Percentiles rank a stretch among this genome's conserved stretches.
Conservation (phyloP, 2,888 invertebrate species). For the Melanotus villosus region DNA sequence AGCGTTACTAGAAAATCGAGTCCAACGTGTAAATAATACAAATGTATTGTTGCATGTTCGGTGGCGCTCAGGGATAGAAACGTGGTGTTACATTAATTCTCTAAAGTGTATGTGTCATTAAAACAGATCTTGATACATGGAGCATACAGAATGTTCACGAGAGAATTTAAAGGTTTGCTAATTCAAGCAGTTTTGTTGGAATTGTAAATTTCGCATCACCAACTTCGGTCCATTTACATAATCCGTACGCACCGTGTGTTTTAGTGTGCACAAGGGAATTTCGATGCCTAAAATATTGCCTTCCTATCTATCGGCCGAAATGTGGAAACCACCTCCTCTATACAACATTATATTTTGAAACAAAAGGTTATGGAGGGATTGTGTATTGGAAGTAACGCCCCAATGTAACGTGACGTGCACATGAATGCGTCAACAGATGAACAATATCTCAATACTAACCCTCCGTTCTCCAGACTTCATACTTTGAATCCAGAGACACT, state of each 20-base stretch:
- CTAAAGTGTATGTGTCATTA: slow-evolving; percentile 29
- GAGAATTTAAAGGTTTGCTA: slow-evolving; percentile 38
- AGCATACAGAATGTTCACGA: slow-evolving; percentile 24
- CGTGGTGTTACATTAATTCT: slow-evolving; percentile 25
- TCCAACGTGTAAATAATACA: slow-evolving; percentile 12
- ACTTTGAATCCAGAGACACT: neutral
- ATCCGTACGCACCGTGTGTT: slow-evolving; percentile 16
- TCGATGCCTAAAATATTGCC: slow-evolving; percentile 15
- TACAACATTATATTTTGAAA: slow-evolving; percentile 28
- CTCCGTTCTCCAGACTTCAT: slow-evolving; percentile 5
- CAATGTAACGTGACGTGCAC: slow-evolving; percentile 40
- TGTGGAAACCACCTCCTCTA: slow-evolving; percentile 22
- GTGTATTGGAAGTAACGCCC: slow-evolving; percentile 31
- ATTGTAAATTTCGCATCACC: slow-evolving; percentile 32
- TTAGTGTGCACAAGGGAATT: neutral
- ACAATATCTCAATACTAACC: slow-evolving; percentile 35
- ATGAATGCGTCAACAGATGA: slow-evolving; percentile 35
- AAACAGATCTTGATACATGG: slow-evolving; percentile 23
- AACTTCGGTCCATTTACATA: slow-evolving; percentile 30
- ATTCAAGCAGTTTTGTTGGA: slow-evolving; percentile 31
- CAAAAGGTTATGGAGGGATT: slow-evolving; percentile 26
- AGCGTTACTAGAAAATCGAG: neutral
- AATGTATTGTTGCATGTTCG: slow-evolving; percentile 18
- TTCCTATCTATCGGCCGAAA: neutral
- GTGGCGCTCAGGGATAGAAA: neutral